Evolutionary conservation across 2,113 vertebrate species (phyloP).

Genomic region (Pteruthius melanotis): DNA sequence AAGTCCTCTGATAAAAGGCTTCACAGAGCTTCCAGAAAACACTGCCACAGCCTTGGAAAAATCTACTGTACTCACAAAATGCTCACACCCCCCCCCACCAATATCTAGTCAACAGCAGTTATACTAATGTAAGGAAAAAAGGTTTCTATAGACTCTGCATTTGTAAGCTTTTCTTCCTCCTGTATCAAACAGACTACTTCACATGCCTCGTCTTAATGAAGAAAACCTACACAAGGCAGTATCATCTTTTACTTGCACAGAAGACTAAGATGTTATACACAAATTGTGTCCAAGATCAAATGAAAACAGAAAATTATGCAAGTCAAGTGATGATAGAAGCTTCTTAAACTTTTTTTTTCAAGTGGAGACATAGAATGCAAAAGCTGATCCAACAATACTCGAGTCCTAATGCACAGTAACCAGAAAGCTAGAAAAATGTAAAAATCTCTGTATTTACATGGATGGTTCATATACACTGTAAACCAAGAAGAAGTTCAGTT

Average conservation of each 20-base stretch:
- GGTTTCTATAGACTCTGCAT: background rate
- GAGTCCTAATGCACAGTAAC: background rate
- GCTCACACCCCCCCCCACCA: accelerated
- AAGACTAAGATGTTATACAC: background rate
- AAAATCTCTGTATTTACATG: background rate
- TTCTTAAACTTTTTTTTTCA: background rate
- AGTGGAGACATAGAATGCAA: background rate
- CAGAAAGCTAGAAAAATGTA: background rate
- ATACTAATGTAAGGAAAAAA: background rate
- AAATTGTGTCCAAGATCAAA: background rate
- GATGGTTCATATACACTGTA: background rate
- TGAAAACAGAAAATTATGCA: background rate
- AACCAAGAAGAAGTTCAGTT: background rate
- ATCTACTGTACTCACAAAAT: background rate
- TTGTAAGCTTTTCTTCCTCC: background rate
- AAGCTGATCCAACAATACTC: background rate
- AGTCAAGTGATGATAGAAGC: background rate
- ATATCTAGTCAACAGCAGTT: background rate
- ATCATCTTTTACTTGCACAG: background rate
- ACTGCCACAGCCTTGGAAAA: background rate
- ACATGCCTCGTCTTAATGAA: background rate
- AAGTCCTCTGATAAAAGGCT: background rate
- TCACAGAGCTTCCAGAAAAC: background rate
- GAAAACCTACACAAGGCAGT: background rate
- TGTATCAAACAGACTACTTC: background rate